Evolutionary conservation across 2,888 invertebrate species (phyloP).

Genomic region (Pterostichus madidus): DNA sequence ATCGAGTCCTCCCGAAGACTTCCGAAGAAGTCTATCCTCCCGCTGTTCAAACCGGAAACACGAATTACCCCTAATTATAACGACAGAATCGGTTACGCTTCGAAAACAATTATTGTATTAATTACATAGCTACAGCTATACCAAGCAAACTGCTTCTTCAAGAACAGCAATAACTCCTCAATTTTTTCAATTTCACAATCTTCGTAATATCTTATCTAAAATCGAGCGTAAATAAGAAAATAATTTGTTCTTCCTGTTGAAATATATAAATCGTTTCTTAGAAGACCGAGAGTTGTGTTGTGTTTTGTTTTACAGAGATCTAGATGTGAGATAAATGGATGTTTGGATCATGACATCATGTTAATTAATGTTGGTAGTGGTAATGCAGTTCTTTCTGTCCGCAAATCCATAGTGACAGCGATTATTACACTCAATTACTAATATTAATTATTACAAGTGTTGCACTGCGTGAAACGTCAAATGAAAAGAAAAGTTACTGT

Average conservation of each 20-base stretch:
- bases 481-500: too few species aligned
- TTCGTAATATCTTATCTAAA: background rate
- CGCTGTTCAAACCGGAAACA: conserved; percentile 67
- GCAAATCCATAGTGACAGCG: background rate
- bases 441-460: background rate
- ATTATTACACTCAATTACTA: background rate
- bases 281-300: background rate
- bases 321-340: background rate
- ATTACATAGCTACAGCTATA: conserved; percentile 10
- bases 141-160: background rate
- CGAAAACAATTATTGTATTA: conserved; percentile 61
- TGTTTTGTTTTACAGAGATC: background rate
- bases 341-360: conserved; percentile 1
- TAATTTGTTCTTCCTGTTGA: background rate
- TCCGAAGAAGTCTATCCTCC: conserved; percentile 26
- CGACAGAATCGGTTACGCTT: conserved; percentile 69
- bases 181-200: background rate
- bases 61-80: conserved; percentile 70
- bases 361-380: background rate
- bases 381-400: background rate
- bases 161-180: background rate
- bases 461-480: background rate
- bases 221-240: conserved; percentile 2
- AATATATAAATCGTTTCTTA: background rate
- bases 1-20: conserved; percentile 18